Evolutionary conservation across 2,888 invertebrate species (phyloP), one percentile per base, ranked within the genome.

Genomic region (Lepidocyrtinus sp.): DNA sequence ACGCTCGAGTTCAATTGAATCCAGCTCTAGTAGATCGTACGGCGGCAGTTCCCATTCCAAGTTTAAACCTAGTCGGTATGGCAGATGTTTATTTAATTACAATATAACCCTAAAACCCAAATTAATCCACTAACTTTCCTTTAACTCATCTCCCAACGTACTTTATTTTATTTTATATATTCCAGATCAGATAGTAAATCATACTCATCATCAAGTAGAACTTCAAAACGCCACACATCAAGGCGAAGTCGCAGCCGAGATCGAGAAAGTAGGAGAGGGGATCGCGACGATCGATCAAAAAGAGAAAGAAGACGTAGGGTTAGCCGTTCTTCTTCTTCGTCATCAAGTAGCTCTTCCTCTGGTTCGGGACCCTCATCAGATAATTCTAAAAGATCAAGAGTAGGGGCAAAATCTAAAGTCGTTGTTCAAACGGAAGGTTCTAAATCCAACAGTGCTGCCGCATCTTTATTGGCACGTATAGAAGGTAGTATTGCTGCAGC

Each of bases 401-500:
- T 17, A n/a, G 36, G 27, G 9, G 72, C 21, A n/a, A 17, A 21
- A 1, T 12, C 15, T 2, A 69, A 62, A 22, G 65, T 62, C 21
- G 61, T 36, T 2, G 15, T 25, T 55, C 15, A 2, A 3, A 55
- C 15, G 17, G 55, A 55, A 50, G 15, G 65, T 7, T 17, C 63
- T 21, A 21, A 65, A 27, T 17, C 67, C 21, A 45, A 26, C 26
- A 46, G 75, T 12, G 61, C 82, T 19, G 22, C 83, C 9, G 78
- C 82, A 9, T 64, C 79, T 21, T 62, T 86, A 17, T 69, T 83
- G 62, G 80, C 84, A 3, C 82, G 70, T 72, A 85, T 86, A 46
- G 86, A 86, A 84, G 86, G 86, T 86, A 79, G 27, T 73, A 67
- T 59, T n/a, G 15, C 9, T 55, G 17, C 36, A 36, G 36, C 36